Conservation (phyloP, 2,888 invertebrate species). For the Stenichneumon culpator region DNA sequence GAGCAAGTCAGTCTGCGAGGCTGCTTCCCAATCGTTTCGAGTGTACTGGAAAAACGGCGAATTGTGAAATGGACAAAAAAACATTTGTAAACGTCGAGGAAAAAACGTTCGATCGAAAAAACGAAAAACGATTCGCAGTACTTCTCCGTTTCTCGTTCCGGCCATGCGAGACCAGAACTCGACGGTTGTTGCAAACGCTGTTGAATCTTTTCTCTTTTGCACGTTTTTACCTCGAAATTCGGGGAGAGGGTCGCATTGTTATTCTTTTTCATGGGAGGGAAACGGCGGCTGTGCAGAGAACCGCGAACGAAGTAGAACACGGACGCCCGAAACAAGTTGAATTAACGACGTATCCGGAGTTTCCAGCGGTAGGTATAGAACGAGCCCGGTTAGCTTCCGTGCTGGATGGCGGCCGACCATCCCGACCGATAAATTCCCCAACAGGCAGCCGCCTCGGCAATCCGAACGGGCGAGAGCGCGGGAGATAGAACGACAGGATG, state of each 20-base stretch:
- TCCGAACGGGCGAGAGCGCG: constrained; percentile 33
- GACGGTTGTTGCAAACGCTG: not conserved
- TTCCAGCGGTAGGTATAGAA: constrained; percentile 35
- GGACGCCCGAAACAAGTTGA: constrained; percentile 68
- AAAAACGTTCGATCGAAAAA: not conserved
- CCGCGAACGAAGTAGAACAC: constrained; percentile 52
- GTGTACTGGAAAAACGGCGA: not conserved
- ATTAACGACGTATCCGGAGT: constrained; percentile 68
- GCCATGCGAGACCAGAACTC: constrained; percentile 7
- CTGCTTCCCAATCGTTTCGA: constrained; percentile 12
- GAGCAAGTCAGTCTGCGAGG: not conserved
- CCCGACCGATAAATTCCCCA: constrained; percentile 61
- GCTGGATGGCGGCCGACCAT: constrained; percentile 12
- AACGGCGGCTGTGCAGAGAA: constrained; percentile 47
- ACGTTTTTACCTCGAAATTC: constrained; percentile 29
- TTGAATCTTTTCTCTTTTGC: constrained; percentile 23
- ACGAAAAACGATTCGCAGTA: not conserved
- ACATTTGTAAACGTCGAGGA: not conserved
- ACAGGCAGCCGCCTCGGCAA: constrained; percentile 37
- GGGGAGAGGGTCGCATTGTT: constrained; percentile 11
- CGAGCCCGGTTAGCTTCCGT: constrained; percentile 35
- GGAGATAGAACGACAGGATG: constrained; percentile 24
- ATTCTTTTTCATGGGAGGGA: constrained; percentile 45
- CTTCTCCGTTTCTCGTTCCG: not conserved
- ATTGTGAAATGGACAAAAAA: constrained; percentile 30